Base-by-base conservation (phyloP, 2,797 vertebrate genomes). In the Arnoldichthys spilopterus region DNA sequence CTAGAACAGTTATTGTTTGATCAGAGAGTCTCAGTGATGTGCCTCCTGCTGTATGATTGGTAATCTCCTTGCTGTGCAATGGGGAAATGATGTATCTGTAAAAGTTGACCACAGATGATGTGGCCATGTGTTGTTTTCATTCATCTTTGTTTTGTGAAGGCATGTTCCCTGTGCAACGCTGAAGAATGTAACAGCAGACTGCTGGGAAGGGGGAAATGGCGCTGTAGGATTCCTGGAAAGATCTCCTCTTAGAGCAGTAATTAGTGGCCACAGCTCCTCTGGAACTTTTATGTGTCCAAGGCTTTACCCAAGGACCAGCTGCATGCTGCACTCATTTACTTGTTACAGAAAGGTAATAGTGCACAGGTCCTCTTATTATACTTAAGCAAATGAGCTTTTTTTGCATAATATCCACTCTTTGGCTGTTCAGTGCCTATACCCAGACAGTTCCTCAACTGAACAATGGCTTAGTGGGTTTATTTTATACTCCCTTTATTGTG, bases 171-270 rank as follows among this genome's bases (percentile, higher is more conserved):
- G 85, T 88, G 84, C 85, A 85, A 89, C 88, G 90, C 87, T 90
- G 89, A 85, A 89, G 81, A 78, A 76, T 87, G 87, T 87, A 86
- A 86, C 87, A 87, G 86, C 86, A 85, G 82, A 83, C 81, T 91
- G 89, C 88, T 88, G 89, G 90, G 89, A 87, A 90, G 87, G 87
- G 90, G 90, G 64, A 89, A 87, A 87, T 0, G 80, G 88, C 86
- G 82, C 88, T 89, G 86, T 89, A 86, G 87, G 89, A 88, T 91
- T 89, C 88, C 90, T 92, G 92, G 89, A 92, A 92, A 91, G 83
- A 85, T 72, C 87, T 87, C 84, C 54, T 87, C 85, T 83, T 82
- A 73, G 87, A 90, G 86, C 85, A 81, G 79, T 91, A 91, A 93
- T 93, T 92, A 91, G 88, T 85, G 82, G 88, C 83, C 86, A 82